phyloP scores from a whole-genome alignment of 2,888 invertebrate genomes.

The Drosophila kambysellisi region DNA sequence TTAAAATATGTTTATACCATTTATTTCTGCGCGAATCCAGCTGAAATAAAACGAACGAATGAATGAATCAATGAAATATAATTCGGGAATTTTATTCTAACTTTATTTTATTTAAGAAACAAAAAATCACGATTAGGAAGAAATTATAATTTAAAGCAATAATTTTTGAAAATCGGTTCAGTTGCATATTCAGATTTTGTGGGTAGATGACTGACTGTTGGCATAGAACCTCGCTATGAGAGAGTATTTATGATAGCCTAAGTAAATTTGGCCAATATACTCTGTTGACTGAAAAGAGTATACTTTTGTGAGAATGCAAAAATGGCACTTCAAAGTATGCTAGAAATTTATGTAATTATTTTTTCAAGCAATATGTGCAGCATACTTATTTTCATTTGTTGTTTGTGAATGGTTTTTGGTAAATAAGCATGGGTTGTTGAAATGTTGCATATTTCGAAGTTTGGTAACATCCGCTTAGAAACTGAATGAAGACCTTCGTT shows the following conservation, averaged over 20 bases:
- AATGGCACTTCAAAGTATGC: slow-evolving; percentile 28
- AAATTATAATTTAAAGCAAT: neutral
- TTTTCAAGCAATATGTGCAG: neutral
- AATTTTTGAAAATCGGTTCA: neutral
- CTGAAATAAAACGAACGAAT: slow-evolving; percentile 69
- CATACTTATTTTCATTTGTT: neutral
- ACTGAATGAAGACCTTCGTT: neutral
- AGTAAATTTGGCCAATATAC: neutral
- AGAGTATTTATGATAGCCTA: neutral
- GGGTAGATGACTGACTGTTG: neutral
- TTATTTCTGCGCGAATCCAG: slow-evolving; percentile 56
- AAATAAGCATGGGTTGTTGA: neutral
- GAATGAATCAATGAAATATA: slow-evolving; percentile 27
- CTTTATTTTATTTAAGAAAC: neutral
- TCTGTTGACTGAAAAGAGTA: neutral
- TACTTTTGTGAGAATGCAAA: neutral
- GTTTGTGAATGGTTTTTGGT: neutral
- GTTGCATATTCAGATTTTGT: neutral
- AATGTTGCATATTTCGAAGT: neutral
- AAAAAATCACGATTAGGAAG: neutral
- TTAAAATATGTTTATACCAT: slow-evolving; percentile 76
- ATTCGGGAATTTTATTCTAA: neutral
- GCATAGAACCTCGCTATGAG: too few species aligned
- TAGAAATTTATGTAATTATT: slow-evolving; percentile 7
- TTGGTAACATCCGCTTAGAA: neutral